These are phyloP conservation scores for Lucilia sericata DNA, from an alignment of 1,140 invertebrate genomes.

Conservation along the genomic window DNA sequence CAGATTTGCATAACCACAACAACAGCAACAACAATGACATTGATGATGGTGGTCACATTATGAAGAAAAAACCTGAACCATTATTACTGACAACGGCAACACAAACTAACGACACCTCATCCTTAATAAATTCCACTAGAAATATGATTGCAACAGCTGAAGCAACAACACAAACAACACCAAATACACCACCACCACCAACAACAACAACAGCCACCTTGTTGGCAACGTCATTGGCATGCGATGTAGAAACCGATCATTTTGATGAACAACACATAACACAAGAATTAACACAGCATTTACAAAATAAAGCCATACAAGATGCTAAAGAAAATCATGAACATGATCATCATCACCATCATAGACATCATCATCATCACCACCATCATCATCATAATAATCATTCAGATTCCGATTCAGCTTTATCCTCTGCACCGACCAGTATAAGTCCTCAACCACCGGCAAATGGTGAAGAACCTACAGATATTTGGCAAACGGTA, in stretches of 20 bases:
- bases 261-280: constrained; percentile 41
- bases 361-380: neutral
- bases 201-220: constrained; percentile 4
- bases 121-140: constrained; percentile 12
- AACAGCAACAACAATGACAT: neutral
- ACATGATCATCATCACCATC: neutral
- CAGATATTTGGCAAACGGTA: constrained; percentile 67
- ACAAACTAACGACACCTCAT: neutral
- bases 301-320: constrained; percentile 35
- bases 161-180: constrained; percentile 17
- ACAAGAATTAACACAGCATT: constrained; percentile 38
- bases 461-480: constrained; percentile 59
- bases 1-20: constrained; percentile 13
- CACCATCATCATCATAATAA: constrained; percentile 52
- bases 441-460: constrained; percentile 67
- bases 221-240: constrained; percentile 28
- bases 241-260: constrained; percentile 44
- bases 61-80: neutral
- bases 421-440: constrained; percentile 65
- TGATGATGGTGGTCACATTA: neutral
- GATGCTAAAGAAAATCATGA: constrained; percentile 52
- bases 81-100: neutral
- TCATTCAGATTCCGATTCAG: constrained; percentile 67
- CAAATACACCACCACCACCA: neutral
- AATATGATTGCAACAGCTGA: neutral